These are phyloP conservation scores for Drosophila crucigera DNA, from an alignment of 2,888 invertebrate species.

Conservation along the genomic window DNA sequence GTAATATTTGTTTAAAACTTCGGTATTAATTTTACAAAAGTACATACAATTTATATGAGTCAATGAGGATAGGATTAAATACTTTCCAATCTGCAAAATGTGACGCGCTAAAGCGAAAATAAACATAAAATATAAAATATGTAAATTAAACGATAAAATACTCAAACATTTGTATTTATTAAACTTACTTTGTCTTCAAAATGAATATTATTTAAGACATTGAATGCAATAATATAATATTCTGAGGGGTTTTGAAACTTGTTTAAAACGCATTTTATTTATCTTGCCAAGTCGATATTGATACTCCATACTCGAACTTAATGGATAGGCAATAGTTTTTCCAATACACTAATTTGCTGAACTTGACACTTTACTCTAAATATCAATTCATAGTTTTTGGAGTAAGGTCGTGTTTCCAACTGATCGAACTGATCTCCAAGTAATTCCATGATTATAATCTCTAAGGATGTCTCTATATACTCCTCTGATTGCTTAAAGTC, in stretches of 20 bases:
- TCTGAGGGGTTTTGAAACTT: neutral
- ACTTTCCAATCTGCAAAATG: slow-evolving; percentile 50
- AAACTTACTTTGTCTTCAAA: neutral
- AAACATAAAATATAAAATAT: slow-evolving; percentile 52
- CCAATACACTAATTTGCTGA: no score
- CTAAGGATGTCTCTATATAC: neutral
- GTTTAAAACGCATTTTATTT: neutral
- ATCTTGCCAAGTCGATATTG: neutral
- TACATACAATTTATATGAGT: slow-evolving; percentile 28
- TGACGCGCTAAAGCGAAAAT: slow-evolving; percentile 53
- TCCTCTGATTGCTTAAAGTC: neutral
- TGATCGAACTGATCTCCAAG: neutral
- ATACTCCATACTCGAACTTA: no score
- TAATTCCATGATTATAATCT: neutral
- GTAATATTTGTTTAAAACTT: slow-evolving; percentile 59
- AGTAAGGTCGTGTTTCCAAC: no score
- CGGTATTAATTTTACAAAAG: slow-evolving; percentile 39
- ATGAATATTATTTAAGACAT: neutral
- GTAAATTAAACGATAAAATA: slow-evolving; percentile 35
- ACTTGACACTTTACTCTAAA: no score
- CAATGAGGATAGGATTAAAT: slow-evolving; percentile 44
- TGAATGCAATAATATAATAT: neutral
- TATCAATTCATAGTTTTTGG: no score
- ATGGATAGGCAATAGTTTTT: no score
- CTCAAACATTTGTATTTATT: slow-evolving; percentile 2